These are phyloP conservation scores for Arrhopalites spinosus DNA, from an alignment of 2,888 invertebrate species.

Conservation along the genomic window DNA sequence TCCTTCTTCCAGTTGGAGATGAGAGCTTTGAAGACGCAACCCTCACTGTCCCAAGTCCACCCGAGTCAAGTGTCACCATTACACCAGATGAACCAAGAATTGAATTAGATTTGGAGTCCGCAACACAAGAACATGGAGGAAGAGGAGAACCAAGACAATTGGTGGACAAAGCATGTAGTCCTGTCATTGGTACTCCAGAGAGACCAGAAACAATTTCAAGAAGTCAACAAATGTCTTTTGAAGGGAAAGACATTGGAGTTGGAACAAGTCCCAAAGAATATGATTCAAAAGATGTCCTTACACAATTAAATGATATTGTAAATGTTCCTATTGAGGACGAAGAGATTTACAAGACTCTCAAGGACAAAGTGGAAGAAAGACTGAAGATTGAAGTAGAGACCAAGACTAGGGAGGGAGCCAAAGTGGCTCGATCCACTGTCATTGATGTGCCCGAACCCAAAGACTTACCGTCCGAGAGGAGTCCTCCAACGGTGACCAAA, in stretches of 20 bases:
- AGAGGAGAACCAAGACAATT: background rate
- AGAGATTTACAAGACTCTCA: conserved; percentile 53
- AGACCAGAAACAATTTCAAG: conserved; percentile 44
- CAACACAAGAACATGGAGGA: background rate
- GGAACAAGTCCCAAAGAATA: conserved; percentile 52
- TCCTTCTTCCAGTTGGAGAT: conserved; percentile 31
- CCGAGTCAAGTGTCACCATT: conserved; percentile 30
- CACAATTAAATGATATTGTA: conserved; percentile 51
- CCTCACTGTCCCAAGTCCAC: conserved; percentile 38
- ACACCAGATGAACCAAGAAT: conserved; percentile 28
- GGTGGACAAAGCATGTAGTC: conserved; percentile 53
- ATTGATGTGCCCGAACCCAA: conserved; percentile 45
- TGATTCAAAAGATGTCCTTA: conserved; percentile 49
- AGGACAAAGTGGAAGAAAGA: conserved; percentile 39
- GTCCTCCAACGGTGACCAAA: conserved; percentile 20
- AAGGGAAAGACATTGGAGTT: conserved; percentile 47
- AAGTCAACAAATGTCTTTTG: conserved; percentile 49
- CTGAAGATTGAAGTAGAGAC: conserved; percentile 24
- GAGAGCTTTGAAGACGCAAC: conserved; percentile 46
- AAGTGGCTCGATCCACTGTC: conserved; percentile 41
- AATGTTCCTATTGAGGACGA: conserved; percentile 49
- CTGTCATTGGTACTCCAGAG: conserved; percentile 40
- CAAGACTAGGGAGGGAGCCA: conserved; percentile 25
- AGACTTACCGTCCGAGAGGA: conserved; percentile 22
- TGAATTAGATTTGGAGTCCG: conserved; percentile 27